Percentiles rank a stretch among this genome's conserved stretches.
These are phyloP conservation scores for Rhopalosiphum nymphaeae DNA, from an alignment of 2,888 invertebrate genomes.

Conservation along the genomic window DNA sequence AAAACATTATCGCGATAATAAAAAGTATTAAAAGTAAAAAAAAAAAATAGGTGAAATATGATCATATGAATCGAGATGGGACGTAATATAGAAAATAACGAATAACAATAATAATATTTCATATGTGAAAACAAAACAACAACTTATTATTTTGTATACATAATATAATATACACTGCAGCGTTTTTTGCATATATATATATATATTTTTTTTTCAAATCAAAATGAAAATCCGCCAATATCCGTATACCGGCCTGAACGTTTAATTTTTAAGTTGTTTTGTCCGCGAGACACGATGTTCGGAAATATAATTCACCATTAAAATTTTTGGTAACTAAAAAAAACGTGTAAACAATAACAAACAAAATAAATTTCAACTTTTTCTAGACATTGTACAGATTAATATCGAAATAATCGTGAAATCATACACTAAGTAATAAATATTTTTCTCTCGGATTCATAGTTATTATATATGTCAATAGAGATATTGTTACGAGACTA, in stretches of 20 bases:
- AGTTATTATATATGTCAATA: background rate
- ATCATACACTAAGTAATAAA: slow-evolving; percentile 18
- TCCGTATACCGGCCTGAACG: background rate
- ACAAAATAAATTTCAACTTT: slow-evolving; percentile 27
- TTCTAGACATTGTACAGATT: background rate
- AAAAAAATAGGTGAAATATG: slow-evolving; percentile 32
- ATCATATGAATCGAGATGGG: slow-evolving; percentile 15
- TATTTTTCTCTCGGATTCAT: slow-evolving; percentile 13
- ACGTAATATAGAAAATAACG: slow-evolving; percentile 33
- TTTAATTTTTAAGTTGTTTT: slow-evolving; percentile 5
- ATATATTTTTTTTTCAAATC: background rate
- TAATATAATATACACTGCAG: background rate
- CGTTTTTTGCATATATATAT: background rate
- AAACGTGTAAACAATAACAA: slow-evolving; percentile 46
- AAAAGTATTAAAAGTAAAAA: slow-evolving; percentile 44
- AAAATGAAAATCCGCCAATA: slow-evolving; percentile 1
- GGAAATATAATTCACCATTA: slow-evolving; percentile 9
- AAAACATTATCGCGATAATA: slow-evolving; percentile 51
- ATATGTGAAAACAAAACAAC: slow-evolving; percentile 51
- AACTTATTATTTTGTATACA: slow-evolving; percentile 42
- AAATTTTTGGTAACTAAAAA: slow-evolving; percentile 56
- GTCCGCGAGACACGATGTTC: background rate
- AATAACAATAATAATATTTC: slow-evolving; percentile 51
- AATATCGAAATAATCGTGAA: slow-evolving; percentile 15
- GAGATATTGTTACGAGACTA: background rate